These are phyloP conservation scores for Thyatira batis DNA, from an alignment of 2,888 invertebrate genomes.

Conservation along the genomic window DNA sequence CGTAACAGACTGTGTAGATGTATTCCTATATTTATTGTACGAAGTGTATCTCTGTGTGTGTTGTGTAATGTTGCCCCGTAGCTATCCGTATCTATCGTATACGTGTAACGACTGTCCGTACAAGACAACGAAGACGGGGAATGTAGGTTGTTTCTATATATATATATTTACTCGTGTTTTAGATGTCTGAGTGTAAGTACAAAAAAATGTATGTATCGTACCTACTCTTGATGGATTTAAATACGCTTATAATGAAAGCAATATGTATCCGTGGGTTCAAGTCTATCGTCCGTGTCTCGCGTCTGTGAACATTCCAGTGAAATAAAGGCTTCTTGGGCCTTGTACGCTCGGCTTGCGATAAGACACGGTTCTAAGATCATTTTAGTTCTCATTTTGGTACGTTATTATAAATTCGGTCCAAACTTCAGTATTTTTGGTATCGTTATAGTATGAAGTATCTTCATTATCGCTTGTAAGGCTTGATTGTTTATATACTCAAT, in stretches of 20 bases:
- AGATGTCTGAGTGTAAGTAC: slow-evolving; percentile 74
- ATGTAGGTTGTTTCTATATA: slow-evolving; percentile 71
- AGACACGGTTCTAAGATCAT: slow-evolving; percentile 5
- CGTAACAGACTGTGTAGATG: slow-evolving; percentile 69
- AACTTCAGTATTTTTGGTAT: slow-evolving; percentile 59
- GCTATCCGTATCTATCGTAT: slow-evolving; percentile 48
- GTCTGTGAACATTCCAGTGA: slow-evolving; percentile 76
- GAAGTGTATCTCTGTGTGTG: slow-evolving; percentile 50
- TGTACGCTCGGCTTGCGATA: background rate
- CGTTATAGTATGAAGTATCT: slow-evolving; percentile 36
- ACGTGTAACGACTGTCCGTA: slow-evolving; percentile 66
- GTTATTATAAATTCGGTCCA: slow-evolving; percentile 38
- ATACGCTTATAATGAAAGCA: slow-evolving; percentile 72
- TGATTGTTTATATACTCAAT: slow-evolving; percentile 48
- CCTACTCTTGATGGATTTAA: slow-evolving; percentile 64
- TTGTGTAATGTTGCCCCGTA: slow-evolving; percentile 55
- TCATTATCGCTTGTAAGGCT: slow-evolving; percentile 53
- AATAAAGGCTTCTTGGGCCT: background rate
- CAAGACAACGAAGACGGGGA: slow-evolving; percentile 77
- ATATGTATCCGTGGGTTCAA: slow-evolving; percentile 56
- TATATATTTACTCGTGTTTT: slow-evolving; percentile 64
- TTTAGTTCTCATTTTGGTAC: slow-evolving; percentile 32
- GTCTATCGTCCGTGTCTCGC: slow-evolving; percentile 31
- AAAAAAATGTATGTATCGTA: slow-evolving; percentile 71
- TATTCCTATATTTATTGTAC: slow-evolving; percentile 67